A percentile compares a stretch with the other conserved stretches of the same genome.
phyloP scores from a whole-genome alignment of 2,797 vertebrate species.

The Anguilla megastoma region DNA sequence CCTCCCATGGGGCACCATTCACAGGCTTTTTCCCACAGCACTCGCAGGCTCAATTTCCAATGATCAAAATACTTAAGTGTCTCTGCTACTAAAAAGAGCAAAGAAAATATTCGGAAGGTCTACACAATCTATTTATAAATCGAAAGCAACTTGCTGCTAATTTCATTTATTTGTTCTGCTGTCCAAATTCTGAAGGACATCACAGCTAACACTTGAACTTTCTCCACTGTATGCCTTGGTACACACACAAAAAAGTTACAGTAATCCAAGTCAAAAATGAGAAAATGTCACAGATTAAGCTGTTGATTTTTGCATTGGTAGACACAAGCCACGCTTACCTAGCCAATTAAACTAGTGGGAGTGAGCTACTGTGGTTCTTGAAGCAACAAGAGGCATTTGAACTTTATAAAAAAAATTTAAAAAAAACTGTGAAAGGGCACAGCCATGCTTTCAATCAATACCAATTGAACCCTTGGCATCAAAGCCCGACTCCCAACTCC shows the following conservation, averaged over 20 bases:
- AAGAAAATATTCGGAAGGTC: neutral
- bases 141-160: neutral
- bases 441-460: conserved; percentile 50
- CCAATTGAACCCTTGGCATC: conserved; percentile 54
- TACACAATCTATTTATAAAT: neutral
- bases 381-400: conserved; percentile 19
- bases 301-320: neutral
- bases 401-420: neutral
- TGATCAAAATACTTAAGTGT: neutral
- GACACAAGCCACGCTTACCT: neutral
- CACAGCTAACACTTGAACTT: neutral
- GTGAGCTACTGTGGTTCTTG: neutral
- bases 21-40: conserved; percentile 19
- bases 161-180: neutral
- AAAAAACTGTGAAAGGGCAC: conserved; percentile 37
- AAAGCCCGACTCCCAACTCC: conserved; percentile 51
- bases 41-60: conserved; percentile 1
- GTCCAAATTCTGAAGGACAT: neutral
- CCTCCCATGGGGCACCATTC: conserved; percentile 4
- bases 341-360: neutral
- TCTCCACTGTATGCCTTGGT: neutral
- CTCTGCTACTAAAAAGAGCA: conserved; percentile 1
- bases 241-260: neutral
- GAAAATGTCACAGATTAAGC: neutral
- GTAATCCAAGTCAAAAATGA: neutral